A percentile compares a stretch with the other conserved stretches of the same genome.
phyloP scores from a whole-genome alignment of 1,140 invertebrate genomes.

The Venustaconcha ellipsiformis region DNA sequence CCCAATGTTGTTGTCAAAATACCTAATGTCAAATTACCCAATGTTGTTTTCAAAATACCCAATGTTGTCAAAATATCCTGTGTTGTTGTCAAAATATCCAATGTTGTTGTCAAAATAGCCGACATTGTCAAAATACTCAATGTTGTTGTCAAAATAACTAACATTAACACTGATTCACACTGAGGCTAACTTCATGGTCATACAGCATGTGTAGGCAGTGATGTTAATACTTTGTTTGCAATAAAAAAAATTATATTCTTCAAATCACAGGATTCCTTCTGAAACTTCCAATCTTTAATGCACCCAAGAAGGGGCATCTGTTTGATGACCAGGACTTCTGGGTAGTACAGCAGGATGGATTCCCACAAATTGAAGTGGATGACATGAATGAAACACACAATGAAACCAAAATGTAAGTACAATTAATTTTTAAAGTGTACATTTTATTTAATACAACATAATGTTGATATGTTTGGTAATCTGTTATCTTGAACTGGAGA shows the following conservation, averaged over 20 bases:
- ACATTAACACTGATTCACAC: neutral
- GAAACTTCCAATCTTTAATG: slow-evolving; percentile 45
- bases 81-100: too few relatives aligned
- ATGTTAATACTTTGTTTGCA: slow-evolving; percentile 16
- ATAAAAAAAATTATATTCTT: neutral
- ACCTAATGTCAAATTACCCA: too few relatives aligned
- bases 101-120: neutral
- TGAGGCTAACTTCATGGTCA: too few relatives aligned
- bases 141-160: neutral
- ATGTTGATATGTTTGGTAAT: too few relatives aligned
- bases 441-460: too few relatives aligned
- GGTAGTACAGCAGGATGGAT: slow-evolving; percentile 52
- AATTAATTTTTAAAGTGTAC: neutral
- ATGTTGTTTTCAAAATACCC: too few relatives aligned
- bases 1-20: too few relatives aligned
- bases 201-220: neutral
- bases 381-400: slow-evolving; percentile 11
- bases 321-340: slow-evolving; percentile 56
- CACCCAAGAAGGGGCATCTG: slow-evolving; percentile 39
- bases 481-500: too few relatives aligned
- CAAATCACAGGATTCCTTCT: slow-evolving; percentile 45
- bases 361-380: slow-evolving; percentile 19
- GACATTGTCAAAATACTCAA: neutral
- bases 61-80: too few relatives aligned
- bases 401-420: slow-evolving; percentile 24